Evolutionary conservation across 1,140 invertebrate species (phyloP), one percentile per base, ranked within the genome.

Genomic region (Plectrocnemia conspersa): DNA sequence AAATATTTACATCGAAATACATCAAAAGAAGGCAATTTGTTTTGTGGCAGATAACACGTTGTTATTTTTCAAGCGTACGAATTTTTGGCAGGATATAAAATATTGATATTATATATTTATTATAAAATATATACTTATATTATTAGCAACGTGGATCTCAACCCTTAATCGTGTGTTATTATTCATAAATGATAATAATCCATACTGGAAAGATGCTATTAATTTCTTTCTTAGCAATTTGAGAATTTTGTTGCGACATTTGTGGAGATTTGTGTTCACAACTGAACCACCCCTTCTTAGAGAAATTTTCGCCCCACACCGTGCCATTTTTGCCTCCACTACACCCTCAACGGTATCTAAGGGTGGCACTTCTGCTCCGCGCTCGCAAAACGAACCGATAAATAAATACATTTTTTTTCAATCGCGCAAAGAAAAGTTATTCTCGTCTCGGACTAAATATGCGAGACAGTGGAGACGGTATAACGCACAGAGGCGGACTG

Each of bases 371-470:
- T 38, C 35, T 38, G 35, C n/a, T 29, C 27, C 27, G n/a, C 27
- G 27, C 35, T 38, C 35, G 35, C 35, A 58, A 53, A 53, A 53
- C 55, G 56, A 52, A 58, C 49, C 44, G 56, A 58, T 58, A 58
- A 58, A 58, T 58, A 58, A 58, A 58, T 58, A 58, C 42, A 53
- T 46, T 53, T 58, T 57, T 57, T 58, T 52, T 38, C 48, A 24
- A 46, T 57, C 41, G 40, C 21, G 32, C 49, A 38, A 58, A 58
- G 56, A 58, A 58, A 57, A 58, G 41, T 58, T 58, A 58, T 58
- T 58, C 50, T 49, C 22, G 35, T 52, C 48, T 33, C 49, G 40
- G 16, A 33, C 49, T 58, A 58, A 58, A 58, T 47, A 53, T 58
- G 49, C 56, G 49, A 22, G 18, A 9, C 41, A 44, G 19, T n/a